These are phyloP conservation scores for Nephrotoma guestfalica DNA, from an alignment of 2,888 invertebrate genomes.

Conservation along the genomic window DNA sequence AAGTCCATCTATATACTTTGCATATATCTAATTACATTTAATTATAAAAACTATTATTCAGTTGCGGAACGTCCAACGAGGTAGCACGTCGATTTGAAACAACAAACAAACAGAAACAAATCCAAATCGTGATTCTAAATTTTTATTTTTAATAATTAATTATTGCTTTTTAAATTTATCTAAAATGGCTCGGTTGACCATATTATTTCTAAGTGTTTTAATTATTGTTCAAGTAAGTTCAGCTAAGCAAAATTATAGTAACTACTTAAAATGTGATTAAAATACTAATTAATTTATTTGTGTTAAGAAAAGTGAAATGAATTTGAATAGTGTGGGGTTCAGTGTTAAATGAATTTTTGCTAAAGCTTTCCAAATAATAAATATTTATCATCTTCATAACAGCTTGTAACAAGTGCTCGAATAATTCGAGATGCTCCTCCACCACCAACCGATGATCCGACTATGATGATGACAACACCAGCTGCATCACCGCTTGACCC, in stretches of 20 bases:
- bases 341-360: neutral
- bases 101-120: neutral
- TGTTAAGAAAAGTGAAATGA: neutral
- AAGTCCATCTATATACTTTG: neutral
- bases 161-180: no score
- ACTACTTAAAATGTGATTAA: no score
- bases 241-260: neutral
- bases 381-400: no score
- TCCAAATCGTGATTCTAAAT: neutral
- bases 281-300: neutral
- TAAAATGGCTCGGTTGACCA: neutral
- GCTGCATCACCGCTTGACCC: neutral
- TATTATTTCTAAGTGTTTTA: neutral
- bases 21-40: neutral
- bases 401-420: neutral
- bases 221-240: neutral
- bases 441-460: neutral
- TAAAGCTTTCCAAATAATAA: neutral
- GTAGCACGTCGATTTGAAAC: neutral
- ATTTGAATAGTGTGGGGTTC: neutral
- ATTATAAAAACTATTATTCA: neutral
- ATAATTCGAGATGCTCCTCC: neutral
- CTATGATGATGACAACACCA: neutral
- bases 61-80: neutral
- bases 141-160: neutral